Evolutionary conservation across 2,113 vertebrate genomes (phyloP), one percentile per base, ranked within the genome.

Genomic region (Eulemur rufifrons): DNA sequence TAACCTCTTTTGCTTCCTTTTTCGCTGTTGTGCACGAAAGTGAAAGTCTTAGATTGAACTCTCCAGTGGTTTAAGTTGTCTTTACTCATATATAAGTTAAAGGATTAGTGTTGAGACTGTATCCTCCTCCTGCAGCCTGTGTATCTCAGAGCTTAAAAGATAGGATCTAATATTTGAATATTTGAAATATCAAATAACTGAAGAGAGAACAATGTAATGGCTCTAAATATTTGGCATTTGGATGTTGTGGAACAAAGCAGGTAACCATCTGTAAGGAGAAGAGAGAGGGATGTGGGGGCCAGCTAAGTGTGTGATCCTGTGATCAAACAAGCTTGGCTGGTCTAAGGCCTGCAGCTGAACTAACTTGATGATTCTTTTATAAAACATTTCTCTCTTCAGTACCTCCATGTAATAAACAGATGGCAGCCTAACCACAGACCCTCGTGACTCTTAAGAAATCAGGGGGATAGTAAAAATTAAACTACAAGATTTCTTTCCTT

Each of bases 361-460:
- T 77, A 63, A 59, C 50, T 82, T 52, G 61, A 50, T 42, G 25
- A 93, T 73, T 84, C 34, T 34, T 77, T 84, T 63, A 13, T 87
- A 81, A 90, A 69, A 69, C 81, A 74, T 90, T 96, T 93, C 52
- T 97, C n/a, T 96, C 32, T 85, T 88, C 21, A 95, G 45, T 95
- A 83, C 73, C 78, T 96, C 25, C 64, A 50, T 94, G 8, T 18
- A 76, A 81, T 91, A 93, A 64, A 89, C 76, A 96, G 78, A 83
- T 96, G 77, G 78, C n/a, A 83, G 59, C 61, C 59, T 89, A 95
- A 77, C 34, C 42, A 93, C 18, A 89, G 77, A 89, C 39, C 32
- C 63, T 92, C 39, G 42, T 34, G 92, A 96, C 45, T 85, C 52
- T 71, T 56, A 59, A 86, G 59, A 96, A 95, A 84, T 88, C 50